Base-by-base conservation (phyloP, 2,888 invertebrate genomes). In the Dolomedes plantarius region DNA sequence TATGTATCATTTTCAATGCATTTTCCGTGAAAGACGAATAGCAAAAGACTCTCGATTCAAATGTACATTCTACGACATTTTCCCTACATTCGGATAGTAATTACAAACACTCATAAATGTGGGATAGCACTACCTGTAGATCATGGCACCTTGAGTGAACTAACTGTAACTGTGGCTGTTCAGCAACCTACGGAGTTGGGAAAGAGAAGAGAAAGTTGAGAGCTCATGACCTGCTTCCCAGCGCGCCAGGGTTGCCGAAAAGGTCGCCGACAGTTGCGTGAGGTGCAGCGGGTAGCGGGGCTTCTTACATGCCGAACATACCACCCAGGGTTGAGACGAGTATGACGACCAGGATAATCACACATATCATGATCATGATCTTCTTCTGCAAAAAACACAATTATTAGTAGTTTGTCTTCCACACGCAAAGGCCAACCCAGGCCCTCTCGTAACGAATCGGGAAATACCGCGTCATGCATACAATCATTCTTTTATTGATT, bases 341-440 rank as follows among this genome's bases (percentile, higher is more conserved):
- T 91, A 96, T 94, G 91, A 95, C 93, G 91, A 95, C 94, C 91
- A 96, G 94, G 91, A 96, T 94, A 91, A 95, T 94, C 92, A 96
- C 93, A 93, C 96, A 96, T 93, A 96, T 94, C 94, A 96, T 94
- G 92, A 96, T 96, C 95, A 96, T 96, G 92, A 96, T 96, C 94
- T 96, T 96, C 95, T 96, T 96, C 96, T 96, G 94, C 94, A 94
- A 91, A 89, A 72, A 86, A 86, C n/a, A n/a, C n/a, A n/a, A n/a
- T n/a, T n/a, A n/a, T n/a, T n/a, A n/a, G n/a, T n/a, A n/a, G n/a
- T n/a, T n/a, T n/a, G n/a, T n/a, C n/a, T n/a, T n/a, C n/a, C n/a
- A n/a, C n/a, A n/a, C n/a, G 86, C 88, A 89, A 90, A 79, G 72
- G 71, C 32, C 16, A 67, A 87, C 90, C 85, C 79, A 77, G 69